These are phyloP conservation scores for Spodoptera litura DNA, from an alignment of 1,140 invertebrate species.

Conservation along the genomic window DNA sequence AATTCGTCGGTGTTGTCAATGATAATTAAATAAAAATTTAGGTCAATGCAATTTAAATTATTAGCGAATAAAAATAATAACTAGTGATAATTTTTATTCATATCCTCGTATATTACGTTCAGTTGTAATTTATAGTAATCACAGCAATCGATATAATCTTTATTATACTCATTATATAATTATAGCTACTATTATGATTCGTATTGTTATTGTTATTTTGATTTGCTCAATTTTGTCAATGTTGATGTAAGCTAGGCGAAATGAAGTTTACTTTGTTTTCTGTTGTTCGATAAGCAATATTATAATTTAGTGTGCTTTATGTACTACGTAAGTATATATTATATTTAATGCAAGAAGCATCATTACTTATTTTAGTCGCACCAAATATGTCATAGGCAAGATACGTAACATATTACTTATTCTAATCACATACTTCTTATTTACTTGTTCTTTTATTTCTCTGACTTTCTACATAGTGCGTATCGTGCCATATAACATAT, in stretches of 20 bases:
- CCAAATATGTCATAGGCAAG: conserved; percentile 35
- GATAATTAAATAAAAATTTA: conserved; percentile 67
- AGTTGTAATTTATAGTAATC: conserved; percentile 66
- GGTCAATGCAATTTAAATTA: conserved; percentile 76
- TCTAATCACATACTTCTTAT: conserved; percentile 22
- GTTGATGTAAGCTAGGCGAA: conserved; percentile 76
- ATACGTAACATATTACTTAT: conserved; percentile 17
- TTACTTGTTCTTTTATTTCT: not conserved
- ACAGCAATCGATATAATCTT: conserved; percentile 68
- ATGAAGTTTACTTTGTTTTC: conserved; percentile 69
- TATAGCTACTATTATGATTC: conserved; percentile 58
- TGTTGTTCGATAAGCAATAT: conserved; percentile 63
- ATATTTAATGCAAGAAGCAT: conserved; percentile 7
- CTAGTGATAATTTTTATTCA: conserved; percentile 65
- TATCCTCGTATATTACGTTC: conserved; percentile 71
- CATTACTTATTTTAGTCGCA: conserved; percentile 34
- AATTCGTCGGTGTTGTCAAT: conserved; percentile 74
- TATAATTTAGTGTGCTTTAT: conserved; percentile 43
- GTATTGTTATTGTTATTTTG: conserved; percentile 83
- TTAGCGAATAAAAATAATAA: conserved; percentile 57
- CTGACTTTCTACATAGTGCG: not conserved
- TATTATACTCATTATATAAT: conserved; percentile 71
- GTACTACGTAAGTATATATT: conserved; percentile 19
- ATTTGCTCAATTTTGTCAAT: conserved; percentile 85
- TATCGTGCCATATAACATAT: conserved; percentile 40